Evolutionary conservation across 2,113 vertebrate species (phyloP), one percentile per base, ranked within the genome.

Genomic region (Cephalopholis sonnerati): DNA sequence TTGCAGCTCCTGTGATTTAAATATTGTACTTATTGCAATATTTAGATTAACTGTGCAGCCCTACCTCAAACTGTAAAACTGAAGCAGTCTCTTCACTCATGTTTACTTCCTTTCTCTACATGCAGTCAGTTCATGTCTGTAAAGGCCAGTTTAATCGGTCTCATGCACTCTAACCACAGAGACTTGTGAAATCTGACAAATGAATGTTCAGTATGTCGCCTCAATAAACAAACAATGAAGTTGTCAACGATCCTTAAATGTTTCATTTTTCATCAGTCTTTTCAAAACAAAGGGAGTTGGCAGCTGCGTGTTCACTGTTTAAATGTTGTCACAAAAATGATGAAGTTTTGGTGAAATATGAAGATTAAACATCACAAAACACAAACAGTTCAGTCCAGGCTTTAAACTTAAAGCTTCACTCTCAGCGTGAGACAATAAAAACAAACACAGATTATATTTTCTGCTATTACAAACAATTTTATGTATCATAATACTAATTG

Each of bases 401-500:
- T 72, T 72, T 29, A 16, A 70, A 32, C 24, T 80, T 41, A 0
- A 29, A 25, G 53, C 66, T 62, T 48, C 17, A 12, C 50, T 68
- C 69, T 76, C 50, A 36, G 24, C 18, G 66, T 51, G 36, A 62
- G 32, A 77, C 62, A 15, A 67, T 50, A 44, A 46, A 64, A 29
- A 84, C 7, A 55, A 50, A 44, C 48, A 12, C 15, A 29, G 25
- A 78, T 81, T 25, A 32, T 58, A 69, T 66, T 75, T 74, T 63
- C 77, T 48, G 13, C 53, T 12, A 48, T 41, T 62, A 18, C 48
- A 81, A 87, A 80, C 16, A 78, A 17, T 41, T 15, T 24, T 15
- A 27, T 86, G 67, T 80, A 41, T 74, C 67, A 17, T 80, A 71
- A 20, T 8, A 3, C 20, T 63, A 66, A 84, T 61, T 61, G 44